These are phyloP conservation scores for Heteromormyrus szaboi DNA, from an alignment of 2,797 vertebrate species.

Conservation along the genomic window DNA sequence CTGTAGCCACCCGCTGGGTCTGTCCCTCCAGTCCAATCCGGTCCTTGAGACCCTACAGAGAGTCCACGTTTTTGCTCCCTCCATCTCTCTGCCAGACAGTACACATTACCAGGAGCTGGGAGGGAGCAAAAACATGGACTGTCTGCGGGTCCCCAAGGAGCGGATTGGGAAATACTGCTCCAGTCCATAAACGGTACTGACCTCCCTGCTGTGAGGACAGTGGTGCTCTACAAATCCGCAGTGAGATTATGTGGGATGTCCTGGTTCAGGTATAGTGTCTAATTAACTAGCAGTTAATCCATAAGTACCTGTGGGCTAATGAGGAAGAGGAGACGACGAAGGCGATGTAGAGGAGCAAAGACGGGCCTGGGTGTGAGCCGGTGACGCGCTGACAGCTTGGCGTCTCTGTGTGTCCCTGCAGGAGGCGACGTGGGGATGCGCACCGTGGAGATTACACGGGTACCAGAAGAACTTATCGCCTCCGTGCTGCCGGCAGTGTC, in stretches of 20 bases:
- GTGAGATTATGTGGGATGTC: background rate
- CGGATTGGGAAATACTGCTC: background rate
- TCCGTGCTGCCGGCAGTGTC: background rate
- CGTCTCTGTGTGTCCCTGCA: constrained; percentile 33
- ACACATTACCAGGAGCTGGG: background rate
- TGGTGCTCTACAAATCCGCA: background rate
- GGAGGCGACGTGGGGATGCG: constrained; percentile 62
- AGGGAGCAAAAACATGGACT: background rate
- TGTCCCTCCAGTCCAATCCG: background rate
- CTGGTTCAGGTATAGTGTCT: background rate
- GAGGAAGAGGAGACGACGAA: background rate
- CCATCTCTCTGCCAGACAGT: background rate
- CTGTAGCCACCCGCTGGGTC: background rate
- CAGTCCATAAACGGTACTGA: background rate
- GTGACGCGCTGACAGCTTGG: background rate
- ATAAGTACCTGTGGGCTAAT: background rate
- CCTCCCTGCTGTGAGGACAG: background rate
- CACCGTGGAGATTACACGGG: constrained; percentile 79
- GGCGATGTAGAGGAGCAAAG: background rate
- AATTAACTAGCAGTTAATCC: background rate
- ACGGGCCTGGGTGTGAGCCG: background rate
- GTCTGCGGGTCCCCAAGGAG: background rate
- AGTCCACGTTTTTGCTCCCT: background rate
- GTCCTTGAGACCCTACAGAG: background rate
- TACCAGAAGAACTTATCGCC: constrained; percentile 46